Evolutionary conservation across 1,140 invertebrate genomes (phyloP), one percentile per base, ranked within the genome.

Genomic region (Glossosoma conforme): DNA sequence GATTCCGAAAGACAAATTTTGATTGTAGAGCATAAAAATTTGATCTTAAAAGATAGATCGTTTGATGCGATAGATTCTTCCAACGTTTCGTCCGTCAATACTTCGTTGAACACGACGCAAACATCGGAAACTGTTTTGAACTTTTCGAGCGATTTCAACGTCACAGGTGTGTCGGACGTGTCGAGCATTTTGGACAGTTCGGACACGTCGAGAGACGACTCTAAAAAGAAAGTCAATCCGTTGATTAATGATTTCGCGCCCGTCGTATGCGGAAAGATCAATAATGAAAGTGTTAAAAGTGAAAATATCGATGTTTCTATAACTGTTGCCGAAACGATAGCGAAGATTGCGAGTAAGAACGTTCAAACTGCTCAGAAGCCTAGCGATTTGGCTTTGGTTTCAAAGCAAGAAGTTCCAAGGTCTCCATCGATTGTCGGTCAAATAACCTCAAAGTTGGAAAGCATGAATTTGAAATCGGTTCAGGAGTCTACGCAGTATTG

Each of bases 361-460:
- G 37, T 30, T n/a, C 48, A 50, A 35, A 13, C 48, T 5, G 42
- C 19, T 15, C 48, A 50, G 14, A 50, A 35, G 25, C 25, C 13
- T 13, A 11, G 28, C 5, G 48, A 50, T 10, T 15, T 17, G 5
- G 24, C n/a, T 22, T 24, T 21, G n/a, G n/a, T n/a, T n/a, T 24
- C 20, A 10, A 40, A 50, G n/a, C 24, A 6, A 15, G 48, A 50
- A 17, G 5, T 50, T 13, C 33, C 51, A 11, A 50, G 38, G 24
- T 54, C 51, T 18, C 51, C 55, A 6, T 58, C 56, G 2, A 17
- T 58, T 4, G 56, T 58, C 18, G 56, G 51, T 19, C 56, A 58
- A 47, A 58, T 58, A 21, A 49, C 56, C 13, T 58, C 56, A 13
- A 58, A 58, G 25, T 28, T 58, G 2, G 56, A 58, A 35, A 58